Evolutionary conservation across 2,797 vertebrate genomes (phyloP).

Genomic region (Gallinago stenura): DNA sequence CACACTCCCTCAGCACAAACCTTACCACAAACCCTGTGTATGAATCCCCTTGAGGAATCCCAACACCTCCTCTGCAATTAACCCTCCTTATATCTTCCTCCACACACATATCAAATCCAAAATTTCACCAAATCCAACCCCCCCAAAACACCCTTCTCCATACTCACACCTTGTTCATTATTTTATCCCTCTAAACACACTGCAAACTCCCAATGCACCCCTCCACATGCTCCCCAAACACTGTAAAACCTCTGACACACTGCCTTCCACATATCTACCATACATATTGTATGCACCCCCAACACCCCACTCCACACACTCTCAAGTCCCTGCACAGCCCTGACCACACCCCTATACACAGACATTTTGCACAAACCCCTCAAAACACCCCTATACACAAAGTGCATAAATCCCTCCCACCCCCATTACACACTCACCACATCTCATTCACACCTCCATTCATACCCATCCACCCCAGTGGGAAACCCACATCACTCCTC

Average conservation of each 20-base stretch:
- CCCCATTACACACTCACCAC: neutral
- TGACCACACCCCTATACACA: neutral
- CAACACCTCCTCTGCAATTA: neutral
- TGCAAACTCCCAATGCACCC: neutral
- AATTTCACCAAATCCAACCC: neutral
- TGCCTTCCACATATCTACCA: neutral
- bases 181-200: neutral
- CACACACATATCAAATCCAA: neutral
- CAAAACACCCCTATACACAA: neutral
- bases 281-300: neutral
- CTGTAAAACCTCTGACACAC: neutral
- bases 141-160: neutral
- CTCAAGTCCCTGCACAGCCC: neutral
- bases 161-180: neutral
- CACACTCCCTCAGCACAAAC: neutral
- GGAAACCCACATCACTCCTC: neutral
- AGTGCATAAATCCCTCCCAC: neutral
- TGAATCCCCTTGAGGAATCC: neutral
- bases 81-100: neutral
- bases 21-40: no score
- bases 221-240: neutral
- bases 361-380: accelerated
- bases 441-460: neutral
- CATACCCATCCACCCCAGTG: neutral
- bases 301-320: neutral